These are phyloP conservation scores for Habrosyne pyritoides DNA, from an alignment of 2,888 invertebrate species.

Conservation along the genomic window DNA sequence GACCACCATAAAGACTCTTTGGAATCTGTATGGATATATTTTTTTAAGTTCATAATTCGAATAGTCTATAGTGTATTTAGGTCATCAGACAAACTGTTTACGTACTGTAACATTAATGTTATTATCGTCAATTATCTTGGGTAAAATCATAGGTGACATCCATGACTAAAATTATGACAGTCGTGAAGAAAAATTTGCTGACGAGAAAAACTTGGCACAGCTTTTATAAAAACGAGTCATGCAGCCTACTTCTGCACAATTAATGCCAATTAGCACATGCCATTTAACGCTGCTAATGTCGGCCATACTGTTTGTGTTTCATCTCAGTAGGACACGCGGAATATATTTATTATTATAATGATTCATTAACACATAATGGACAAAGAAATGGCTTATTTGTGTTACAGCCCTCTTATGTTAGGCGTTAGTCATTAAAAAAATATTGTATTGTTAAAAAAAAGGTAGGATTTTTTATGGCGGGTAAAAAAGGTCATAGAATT, in stretches of 20 bases:
- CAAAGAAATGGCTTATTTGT: slow-evolving; percentile 5
- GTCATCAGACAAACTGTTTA: too few species aligned
- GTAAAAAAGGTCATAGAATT: background rate
- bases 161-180: too few species aligned
- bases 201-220: too few species aligned
- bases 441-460: background rate
- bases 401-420: background rate
- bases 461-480: background rate
- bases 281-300: background rate
- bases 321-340: background rate
- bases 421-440: background rate
- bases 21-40: too few species aligned
- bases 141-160: too few species aligned
- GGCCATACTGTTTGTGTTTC: background rate
- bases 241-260: slow-evolving; percentile 34
- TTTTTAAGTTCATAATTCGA: too few species aligned
- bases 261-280: slow-evolving; percentile 42
- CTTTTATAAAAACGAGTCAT: background rate
- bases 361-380: slow-evolving; percentile 8
- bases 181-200: too few species aligned
- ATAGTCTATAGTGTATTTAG: too few species aligned
- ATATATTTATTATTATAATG: slow-evolving; percentile 10
- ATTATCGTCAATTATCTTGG: too few species aligned
- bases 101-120: too few species aligned
- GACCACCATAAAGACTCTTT: too few species aligned